Conservation (phyloP, 2,888 invertebrate genomes). For the Terebella lapidaria region DNA sequence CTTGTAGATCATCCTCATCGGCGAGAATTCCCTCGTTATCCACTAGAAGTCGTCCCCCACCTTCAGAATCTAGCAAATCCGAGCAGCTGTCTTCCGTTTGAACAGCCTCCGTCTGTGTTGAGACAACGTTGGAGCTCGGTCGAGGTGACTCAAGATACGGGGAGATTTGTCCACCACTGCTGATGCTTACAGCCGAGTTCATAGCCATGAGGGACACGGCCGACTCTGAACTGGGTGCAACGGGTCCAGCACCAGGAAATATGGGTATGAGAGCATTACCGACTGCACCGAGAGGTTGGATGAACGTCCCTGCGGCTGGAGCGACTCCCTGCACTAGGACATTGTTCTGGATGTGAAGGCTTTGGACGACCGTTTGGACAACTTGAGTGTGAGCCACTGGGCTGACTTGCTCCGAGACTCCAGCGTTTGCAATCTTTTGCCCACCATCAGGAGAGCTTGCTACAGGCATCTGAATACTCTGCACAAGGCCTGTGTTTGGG, state of each 20-base stretch:
- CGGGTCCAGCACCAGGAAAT: background rate
- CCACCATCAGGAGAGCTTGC: background rate
- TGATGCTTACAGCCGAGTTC: background rate
- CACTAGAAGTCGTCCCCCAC: background rate
- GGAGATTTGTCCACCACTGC: background rate
- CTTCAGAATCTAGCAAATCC: background rate
- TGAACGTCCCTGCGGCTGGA: background rate
- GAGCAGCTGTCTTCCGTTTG: constrained; percentile 1
- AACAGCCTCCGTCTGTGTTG: constrained; percentile 3
- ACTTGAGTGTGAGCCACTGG: background rate
- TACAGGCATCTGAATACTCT: background rate
- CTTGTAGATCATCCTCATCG: background rate
- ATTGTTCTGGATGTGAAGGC: constrained; percentile 1
- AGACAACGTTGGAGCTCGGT: background rate
- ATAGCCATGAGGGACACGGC: background rate
- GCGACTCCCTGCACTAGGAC: background rate
- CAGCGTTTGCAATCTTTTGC: background rate
- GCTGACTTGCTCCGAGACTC: background rate
- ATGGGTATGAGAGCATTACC: background rate
- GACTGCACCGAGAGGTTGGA: background rate
- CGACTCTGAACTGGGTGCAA: background rate
- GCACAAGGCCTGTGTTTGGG: background rate
- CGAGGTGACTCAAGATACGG: background rate
- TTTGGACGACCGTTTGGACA: background rate
- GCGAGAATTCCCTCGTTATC: background rate